phyloP scores from a whole-genome alignment of 2,113 vertebrate species.

The Silurus meridionalis region DNA sequence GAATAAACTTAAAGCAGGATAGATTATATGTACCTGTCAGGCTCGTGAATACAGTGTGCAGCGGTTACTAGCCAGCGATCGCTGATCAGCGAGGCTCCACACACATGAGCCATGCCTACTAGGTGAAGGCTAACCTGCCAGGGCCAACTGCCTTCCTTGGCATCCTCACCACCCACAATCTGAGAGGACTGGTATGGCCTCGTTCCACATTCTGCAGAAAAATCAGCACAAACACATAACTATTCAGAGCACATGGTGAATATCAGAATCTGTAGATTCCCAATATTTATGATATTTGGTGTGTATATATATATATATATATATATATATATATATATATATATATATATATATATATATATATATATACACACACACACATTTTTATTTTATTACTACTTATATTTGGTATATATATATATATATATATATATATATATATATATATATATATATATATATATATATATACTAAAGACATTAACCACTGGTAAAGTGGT shows the following conservation, averaged over 20 bases:
- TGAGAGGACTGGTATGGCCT: conserved; percentile 75
- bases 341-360: no score
- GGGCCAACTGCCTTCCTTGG: conserved; percentile 82
- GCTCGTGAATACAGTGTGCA: conserved; percentile 85
- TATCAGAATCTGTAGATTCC: neutral
- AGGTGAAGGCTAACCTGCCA: conserved; percentile 95
- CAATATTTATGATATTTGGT: neutral
- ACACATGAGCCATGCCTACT: conserved; percentile 75
- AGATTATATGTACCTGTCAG: conserved; percentile 66
- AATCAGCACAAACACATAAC: neutral
- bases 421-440: no score
- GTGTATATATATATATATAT: no score
- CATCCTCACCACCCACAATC: conserved; percentile 84
- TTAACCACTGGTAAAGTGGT: no score
- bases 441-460: no score
- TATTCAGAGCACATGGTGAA: neutral
- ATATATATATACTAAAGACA: no score
- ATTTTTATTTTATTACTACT: no score
- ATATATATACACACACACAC: no score
- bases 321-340: no score
- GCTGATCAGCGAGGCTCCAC: conserved; percentile 85
- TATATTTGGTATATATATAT: no score
- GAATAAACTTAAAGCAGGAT: neutral
- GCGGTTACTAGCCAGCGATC: conserved; percentile 85
- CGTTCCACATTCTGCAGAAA: conserved; percentile 81